Conservation (phyloP, 2,888 invertebrate genomes). For the Dendrolimus houi region DNA sequence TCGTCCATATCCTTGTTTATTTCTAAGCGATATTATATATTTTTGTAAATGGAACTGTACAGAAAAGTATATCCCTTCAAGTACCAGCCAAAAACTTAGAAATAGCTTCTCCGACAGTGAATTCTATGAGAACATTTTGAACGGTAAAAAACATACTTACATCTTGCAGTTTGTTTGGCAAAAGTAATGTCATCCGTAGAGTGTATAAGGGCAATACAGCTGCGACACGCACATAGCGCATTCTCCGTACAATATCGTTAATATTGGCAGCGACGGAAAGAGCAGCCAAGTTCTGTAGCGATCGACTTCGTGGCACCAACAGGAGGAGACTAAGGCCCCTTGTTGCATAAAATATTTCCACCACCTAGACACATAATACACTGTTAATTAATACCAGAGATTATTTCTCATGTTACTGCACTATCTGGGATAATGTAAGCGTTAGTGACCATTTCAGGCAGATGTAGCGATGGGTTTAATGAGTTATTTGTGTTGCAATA, state of each 20-base stretch:
- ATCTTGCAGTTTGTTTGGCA: constrained; percentile 54
- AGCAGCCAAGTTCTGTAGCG: constrained; percentile 32
- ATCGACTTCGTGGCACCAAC: constrained; percentile 43
- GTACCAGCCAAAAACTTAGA: too few relatives aligned
- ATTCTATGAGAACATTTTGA: too few relatives aligned
- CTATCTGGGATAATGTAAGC: too few relatives aligned
- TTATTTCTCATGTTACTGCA: too few relatives aligned
- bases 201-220: constrained; percentile 58
- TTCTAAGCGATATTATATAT: too few relatives aligned
- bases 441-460: too few relatives aligned
- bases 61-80: too few relatives aligned
- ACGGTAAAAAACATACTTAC: constrained; percentile 28
- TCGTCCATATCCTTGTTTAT: too few relatives aligned
- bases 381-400: background rate
- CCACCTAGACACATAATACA: constrained; percentile 35
- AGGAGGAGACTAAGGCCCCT: constrained; percentile 49
- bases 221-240: constrained; percentile 41
- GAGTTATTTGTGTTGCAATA: too few relatives aligned
- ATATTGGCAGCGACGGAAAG: constrained; percentile 27
- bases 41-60: too few relatives aligned
- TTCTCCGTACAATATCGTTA: constrained; percentile 22
- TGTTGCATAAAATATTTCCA: constrained; percentile 57
- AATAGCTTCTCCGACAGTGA: too few relatives aligned
- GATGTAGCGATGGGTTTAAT: too few relatives aligned
- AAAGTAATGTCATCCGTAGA: constrained; percentile 58